These are phyloP conservation scores for Varanus komodoensis DNA, from an alignment of 2,113 vertebrate genomes.

Conservation along the genomic window DNA sequence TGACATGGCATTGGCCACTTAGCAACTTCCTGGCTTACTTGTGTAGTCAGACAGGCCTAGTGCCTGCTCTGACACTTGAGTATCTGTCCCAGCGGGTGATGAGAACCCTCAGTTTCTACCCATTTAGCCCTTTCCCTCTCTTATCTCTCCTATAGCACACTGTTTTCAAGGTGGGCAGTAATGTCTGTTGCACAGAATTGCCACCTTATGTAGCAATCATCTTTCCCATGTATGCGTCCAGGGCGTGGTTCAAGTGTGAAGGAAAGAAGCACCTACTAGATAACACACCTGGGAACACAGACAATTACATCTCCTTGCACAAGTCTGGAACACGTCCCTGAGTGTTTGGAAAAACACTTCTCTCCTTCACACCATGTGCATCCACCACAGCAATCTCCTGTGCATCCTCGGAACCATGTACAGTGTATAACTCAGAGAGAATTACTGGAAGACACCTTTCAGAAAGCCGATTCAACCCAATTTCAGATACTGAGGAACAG, in stretches of 20 bases:
- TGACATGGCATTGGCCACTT: neutral
- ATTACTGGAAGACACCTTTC: neutral
- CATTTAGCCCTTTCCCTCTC: neutral
- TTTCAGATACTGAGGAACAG: rapidly evolving
- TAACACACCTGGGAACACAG: neutral
- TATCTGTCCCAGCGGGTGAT: neutral
- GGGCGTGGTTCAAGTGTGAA: neutral
- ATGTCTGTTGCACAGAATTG: neutral
- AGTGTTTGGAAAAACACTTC: neutral
- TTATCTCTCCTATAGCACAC: neutral
- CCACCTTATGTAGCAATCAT: neutral
- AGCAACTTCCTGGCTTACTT: neutral
- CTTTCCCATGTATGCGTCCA: neutral
- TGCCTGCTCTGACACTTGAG: neutral
- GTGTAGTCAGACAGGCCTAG: neutral
- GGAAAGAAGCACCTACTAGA: neutral
- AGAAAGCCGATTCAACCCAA: neutral
- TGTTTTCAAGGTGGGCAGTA: neutral
- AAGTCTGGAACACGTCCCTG: neutral
- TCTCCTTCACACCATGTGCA: neutral
- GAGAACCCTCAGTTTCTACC: neutral
- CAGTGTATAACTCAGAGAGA: neutral
- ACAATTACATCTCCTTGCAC: neutral
- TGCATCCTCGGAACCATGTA: neutral
- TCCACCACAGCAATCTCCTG: neutral